Percentiles rank a stretch among this genome's conserved stretches.
These are phyloP conservation scores for Lysandra bellargus DNA, from an alignment of 2,888 invertebrate genomes.

Conservation along the genomic window DNA sequence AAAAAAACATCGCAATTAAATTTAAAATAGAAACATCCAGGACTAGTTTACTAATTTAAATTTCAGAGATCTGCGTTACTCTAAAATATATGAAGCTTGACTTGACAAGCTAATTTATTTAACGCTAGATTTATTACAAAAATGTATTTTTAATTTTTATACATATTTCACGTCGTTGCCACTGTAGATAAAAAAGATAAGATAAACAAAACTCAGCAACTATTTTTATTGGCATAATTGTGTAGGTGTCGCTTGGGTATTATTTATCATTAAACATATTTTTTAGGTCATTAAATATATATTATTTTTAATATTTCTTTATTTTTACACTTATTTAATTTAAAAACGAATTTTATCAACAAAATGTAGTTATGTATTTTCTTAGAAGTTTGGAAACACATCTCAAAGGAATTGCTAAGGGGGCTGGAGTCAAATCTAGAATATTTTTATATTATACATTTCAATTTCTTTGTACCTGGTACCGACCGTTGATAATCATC, in stretches of 20 bases:
- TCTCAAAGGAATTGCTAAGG: too few species aligned
- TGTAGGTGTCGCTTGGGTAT: background rate
- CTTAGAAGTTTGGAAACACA: too few species aligned
- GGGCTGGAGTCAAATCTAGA: too few species aligned
- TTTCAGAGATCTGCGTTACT: background rate
- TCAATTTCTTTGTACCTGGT: too few species aligned
- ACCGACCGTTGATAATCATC: too few species aligned
- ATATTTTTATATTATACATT: too few species aligned
- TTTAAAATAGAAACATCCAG: background rate
- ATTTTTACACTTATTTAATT: too few species aligned
- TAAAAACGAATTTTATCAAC: too few species aligned
- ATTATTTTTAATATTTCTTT: background rate
- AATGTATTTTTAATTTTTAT: background rate
- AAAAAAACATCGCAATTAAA: too few species aligned
- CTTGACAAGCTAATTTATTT: constrained; percentile 16
- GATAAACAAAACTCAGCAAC: background rate
- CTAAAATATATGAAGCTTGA: background rate
- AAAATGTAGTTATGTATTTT: too few species aligned
- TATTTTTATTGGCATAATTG: background rate
- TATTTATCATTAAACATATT: background rate
- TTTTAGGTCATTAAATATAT: background rate
- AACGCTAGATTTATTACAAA: background rate
- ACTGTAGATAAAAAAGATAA: background rate
- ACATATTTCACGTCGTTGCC: background rate
- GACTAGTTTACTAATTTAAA: background rate